Conservation (phyloP, 2,113 vertebrate species). For the Periophthalmodon schlosseri region DNA sequence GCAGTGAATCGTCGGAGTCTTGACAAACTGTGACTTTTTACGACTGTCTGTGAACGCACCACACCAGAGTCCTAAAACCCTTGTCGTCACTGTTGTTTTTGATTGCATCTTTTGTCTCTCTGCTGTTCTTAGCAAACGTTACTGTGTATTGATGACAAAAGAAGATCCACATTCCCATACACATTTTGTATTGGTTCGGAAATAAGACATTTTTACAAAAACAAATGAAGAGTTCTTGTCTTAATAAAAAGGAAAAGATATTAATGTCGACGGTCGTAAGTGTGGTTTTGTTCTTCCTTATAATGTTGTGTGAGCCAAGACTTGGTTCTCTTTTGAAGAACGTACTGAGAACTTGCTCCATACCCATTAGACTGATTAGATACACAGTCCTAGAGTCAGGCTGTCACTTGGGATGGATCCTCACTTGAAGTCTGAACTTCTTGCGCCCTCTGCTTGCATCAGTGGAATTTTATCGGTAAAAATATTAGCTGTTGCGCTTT, state of each 20-base stretch:
- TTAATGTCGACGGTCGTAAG: conserved; percentile 80
- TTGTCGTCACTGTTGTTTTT: conserved; percentile 76
- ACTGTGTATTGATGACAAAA: conserved; percentile 81
- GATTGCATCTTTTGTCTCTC: conserved; percentile 78
- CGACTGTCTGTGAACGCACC: conserved; percentile 65
- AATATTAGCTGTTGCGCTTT: too few relatives aligned
- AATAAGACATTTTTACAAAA: conserved; percentile 86
- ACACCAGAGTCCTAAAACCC: conserved; percentile 59
- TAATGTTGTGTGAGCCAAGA: neutral
- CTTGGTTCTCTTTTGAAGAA: neutral
- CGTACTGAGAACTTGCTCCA: too few relatives aligned
- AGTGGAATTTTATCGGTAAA: too few relatives aligned
- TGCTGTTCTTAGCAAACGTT: conserved; percentile 84
- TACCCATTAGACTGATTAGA: too few relatives aligned
- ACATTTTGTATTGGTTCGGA: conserved; percentile 87
- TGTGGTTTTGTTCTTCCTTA: conserved; percentile 46
- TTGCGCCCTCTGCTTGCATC: too few relatives aligned
- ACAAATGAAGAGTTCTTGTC: conserved; percentile 84
- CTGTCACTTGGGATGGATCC: too few relatives aligned
- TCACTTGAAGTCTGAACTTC: too few relatives aligned
- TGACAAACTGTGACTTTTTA: conserved; percentile 65
- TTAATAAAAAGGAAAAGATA: conserved; percentile 86
- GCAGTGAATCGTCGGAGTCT: conserved; percentile 57
- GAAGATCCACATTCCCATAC: conserved; percentile 83
- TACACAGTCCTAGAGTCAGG: too few relatives aligned